Evolutionary conservation across 1,140 invertebrate species (phyloP).

Genomic region (Atopsyche davidsoni): DNA sequence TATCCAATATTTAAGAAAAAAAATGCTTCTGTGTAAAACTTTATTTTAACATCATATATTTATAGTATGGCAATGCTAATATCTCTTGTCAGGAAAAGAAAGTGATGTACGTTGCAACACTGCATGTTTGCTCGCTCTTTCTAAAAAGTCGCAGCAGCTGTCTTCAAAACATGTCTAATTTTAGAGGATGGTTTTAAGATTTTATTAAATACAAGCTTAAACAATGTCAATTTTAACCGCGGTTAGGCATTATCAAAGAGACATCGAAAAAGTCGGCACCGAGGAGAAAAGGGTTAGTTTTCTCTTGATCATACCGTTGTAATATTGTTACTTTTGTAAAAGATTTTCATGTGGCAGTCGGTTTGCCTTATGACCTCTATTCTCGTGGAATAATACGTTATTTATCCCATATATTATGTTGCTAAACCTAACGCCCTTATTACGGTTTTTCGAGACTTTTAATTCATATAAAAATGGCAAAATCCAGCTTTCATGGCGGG

Average conservation of each 20-base stretch:
- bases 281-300: slow-evolving; percentile 21
- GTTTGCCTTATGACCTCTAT: slow-evolving; percentile 16
- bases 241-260: slow-evolving; percentile 27
- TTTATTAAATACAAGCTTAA: slow-evolving; percentile 10
- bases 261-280: slow-evolving; percentile 18
- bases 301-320: not conserved
- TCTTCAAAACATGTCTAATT: slow-evolving; percentile 21
- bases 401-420: slow-evolving; percentile 2
- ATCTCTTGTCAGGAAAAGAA: no score
- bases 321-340: slow-evolving; percentile 6
- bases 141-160: slow-evolving; percentile 18
- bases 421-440: no score
- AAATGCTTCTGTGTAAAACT: no score
- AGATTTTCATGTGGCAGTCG: slow-evolving; percentile 19
- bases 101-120: no score
- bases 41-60: no score
- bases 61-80: no score
- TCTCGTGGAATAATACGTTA: slow-evolving; percentile 1
- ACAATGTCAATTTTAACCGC: slow-evolving; percentile 13
- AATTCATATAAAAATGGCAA: no score
- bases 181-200: slow-evolving; percentile 18
- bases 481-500: no score
- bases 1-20: no score
- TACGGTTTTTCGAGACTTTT: no score
- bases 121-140: no score